Evolutionary conservation across 1,140 invertebrate genomes (phyloP), one percentile per base, ranked within the genome.

Genomic region (Scaptomyza pallida): DNA sequence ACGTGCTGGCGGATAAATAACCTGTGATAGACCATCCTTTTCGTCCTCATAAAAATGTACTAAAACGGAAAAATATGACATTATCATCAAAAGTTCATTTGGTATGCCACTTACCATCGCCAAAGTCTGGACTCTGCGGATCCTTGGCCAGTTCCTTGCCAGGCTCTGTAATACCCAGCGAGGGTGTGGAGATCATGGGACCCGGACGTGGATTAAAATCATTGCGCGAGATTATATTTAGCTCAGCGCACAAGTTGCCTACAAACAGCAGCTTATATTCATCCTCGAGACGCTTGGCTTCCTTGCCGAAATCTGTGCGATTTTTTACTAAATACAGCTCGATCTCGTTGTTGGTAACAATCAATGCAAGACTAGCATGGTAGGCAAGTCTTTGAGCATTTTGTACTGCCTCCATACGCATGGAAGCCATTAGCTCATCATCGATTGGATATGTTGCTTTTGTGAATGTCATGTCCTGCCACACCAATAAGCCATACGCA

Each of bases 271-370:
- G 94, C 0, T 96, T 92, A 81, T 99, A 99, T 91, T 99, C 97
- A 0, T 92, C 74, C 78, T 94, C 95, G 75, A 97, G 96, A 30
- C 92, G 85, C 0, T 92, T 74, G 45, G 93, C 94, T 52, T 94
- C 91, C 0, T 50, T 33, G 1, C 82, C 91, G 9, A 96, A 96
- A 9, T 93, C 93, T 78, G 97, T 96, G 96, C 97, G 98, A 91
- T 97, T 95, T 21, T 94, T 94, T 30, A 94, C 92, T 8, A 99
- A 91, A 1, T 96, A 98, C 33, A 94, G 95, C 93, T 99, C 98
- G 90, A 99, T 99, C 92, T 99, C 99, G 92, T 99, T 99, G 90
- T 99, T 99, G 1, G 97, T 97, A 10, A 97, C 96, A 95, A 97
- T 97, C 1, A 98, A 59, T 0, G 97, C 94, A 43, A 99, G 94